Base-by-base conservation (phyloP, 2,888 invertebrate genomes). In the Drosophila austrosaltans region DNA sequence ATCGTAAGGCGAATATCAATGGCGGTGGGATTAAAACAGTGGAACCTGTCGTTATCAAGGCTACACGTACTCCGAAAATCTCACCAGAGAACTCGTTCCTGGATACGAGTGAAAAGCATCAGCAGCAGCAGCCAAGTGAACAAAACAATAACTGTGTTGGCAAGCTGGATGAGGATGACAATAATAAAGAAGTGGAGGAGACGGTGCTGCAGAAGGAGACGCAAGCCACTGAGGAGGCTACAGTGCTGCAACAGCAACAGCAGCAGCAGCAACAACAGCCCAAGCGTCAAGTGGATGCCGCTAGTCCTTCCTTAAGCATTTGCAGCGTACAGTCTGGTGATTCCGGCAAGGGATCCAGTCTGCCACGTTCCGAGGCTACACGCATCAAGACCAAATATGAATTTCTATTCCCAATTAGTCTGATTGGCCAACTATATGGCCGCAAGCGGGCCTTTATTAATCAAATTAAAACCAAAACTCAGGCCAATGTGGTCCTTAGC, bases 341-440 rank as follows among this genome's bases (percentile, higher is more conserved):
- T 81, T 92, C 92, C 3, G 92, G 92, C 62, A 92, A 92, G 76
- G 92, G 92, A 8, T 92, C 91, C 16, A 92, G 92, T 74, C 78
- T 92, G 72, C 91, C 91, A 66, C 90, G 91, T 48, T 91, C 92
- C 39, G 90, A 91, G 76, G 91, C 89, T 39, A 85, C 85, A 53
- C 86, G 89, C 32, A 83, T 82, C 53, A 90, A 90, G 81, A 87
- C 82, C 32, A 90, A 90, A 8, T 93, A 92, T 77, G 92, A 97
- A 90, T 97, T 97, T 93, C 93, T 95, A 78, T 94, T 97, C 89
- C 95, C 96, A 53, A 95, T 95, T 89, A 93, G 93, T 66, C 93
- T 97, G 76, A 97, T 98, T 69, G 98, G 98, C 20, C 95, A 96
- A 68, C 93, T 98, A 80, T 98, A 98, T 91, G 98, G 98, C 48